Base-by-base conservation (phyloP, 1,140 invertebrate species). In the Bombus balteatus region DNA sequence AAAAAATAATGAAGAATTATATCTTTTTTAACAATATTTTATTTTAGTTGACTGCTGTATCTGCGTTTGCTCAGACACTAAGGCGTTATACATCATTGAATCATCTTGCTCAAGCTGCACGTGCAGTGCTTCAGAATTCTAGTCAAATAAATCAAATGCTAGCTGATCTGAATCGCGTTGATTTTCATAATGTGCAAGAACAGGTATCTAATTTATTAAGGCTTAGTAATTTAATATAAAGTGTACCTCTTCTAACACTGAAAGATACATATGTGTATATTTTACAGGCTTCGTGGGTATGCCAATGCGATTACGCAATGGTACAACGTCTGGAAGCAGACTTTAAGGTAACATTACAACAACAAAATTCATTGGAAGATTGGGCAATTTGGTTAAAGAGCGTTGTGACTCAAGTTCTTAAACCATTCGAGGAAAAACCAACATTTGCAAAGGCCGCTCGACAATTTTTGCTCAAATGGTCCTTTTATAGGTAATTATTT, bases 401-500 rank as follows among this genome's bases (percentile, higher is more conserved):
- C 66, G 98, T 99, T 70, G 98, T 98, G 32, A 97, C 98, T 88
- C 96, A 97, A 91, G 98, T 98, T 65, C 96, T 99, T 76, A 97
- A 98, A 92, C 98, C 98, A 83, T 98, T 98, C 94, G 97, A 98
- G 93, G 97, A 97, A 12, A 97, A 97, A 92, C 96, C 97, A 39
- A 97, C 96, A 86, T 99, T 98, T 96, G 97, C 98, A n/a, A 97
- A 98, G 94, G 98, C 98, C 87, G 98, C 98, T 25, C 96, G 98
- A 47, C 98, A 99, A 94, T 99, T 99, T 96, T 96, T 99, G 82
- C 97, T 99, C 59, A 99, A 99, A 95, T 99, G 99, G 99, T 99
- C 98, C 83, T 99, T 99, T 96, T 99, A 99, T 95, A 99, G 98
- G 97, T 98, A 95, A 81, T 75, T 78, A 65, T 87, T 73, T 18